Evolutionary conservation across 2,113 vertebrate genomes (phyloP).

Genomic region (Clarias gariepinus): DNA sequence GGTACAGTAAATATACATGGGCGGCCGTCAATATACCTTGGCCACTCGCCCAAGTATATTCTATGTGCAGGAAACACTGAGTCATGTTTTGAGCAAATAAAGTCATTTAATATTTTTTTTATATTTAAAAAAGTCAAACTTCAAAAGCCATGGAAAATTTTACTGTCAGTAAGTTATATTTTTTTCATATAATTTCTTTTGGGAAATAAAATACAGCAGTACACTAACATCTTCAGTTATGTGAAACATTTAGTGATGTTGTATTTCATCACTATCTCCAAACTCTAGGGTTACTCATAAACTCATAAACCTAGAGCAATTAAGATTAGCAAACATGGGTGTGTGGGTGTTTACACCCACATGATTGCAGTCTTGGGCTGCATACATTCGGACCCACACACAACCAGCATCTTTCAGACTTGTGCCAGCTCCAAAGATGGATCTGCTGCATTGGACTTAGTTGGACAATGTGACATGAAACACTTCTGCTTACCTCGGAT

Average conservation of each 20-base stretch:
- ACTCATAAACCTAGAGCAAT: background rate
- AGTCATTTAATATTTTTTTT: no score
- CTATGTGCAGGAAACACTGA: no score
- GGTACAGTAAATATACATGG: no score
- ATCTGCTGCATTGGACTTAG: background rate
- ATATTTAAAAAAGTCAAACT: background rate
- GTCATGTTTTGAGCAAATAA: background rate
- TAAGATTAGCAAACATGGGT: background rate
- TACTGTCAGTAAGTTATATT: background rate
- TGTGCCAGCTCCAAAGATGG: background rate
- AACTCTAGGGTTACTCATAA: background rate
- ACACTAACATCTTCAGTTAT: background rate
- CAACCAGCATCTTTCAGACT: background rate
- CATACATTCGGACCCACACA: background rate
- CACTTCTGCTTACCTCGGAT: background rate
- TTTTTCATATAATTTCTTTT: background rate
- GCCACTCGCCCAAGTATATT: no score
- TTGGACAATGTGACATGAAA: background rate
- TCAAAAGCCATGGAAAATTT: background rate
- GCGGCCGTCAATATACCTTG: no score
- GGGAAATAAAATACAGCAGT: background rate
- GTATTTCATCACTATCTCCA: background rate
- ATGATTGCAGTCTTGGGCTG: background rate
- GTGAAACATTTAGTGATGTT: background rate
- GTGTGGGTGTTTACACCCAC: background rate